Evolutionary conservation across 2,888 invertebrate species (phyloP), one percentile per base, ranked within the genome.

Genomic region (Aporophyla nigra): DNA sequence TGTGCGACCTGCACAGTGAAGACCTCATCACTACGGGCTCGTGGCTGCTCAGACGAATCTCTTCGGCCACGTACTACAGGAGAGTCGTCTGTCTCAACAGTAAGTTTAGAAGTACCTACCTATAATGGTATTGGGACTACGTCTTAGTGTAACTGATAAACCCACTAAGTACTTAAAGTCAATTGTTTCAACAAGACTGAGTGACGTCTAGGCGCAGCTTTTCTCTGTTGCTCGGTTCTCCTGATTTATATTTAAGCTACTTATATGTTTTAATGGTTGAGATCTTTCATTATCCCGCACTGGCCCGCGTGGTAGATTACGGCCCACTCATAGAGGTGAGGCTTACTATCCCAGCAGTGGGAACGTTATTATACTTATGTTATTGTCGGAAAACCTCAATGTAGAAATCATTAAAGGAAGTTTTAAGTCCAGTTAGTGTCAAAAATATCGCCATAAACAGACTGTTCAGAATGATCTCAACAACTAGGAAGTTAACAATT

Each of bases 51-150:
- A 93, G 97, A 51, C 92, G 97, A 56, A 95, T 96, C 49, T 92
- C 97, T 0, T 97, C 97, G 51, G 98, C 98, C 14, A 97, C 97
- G 58, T 99, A 98, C 93, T 98, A 98, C 90, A 98, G 99, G 87
- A 97, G 98, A 86, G 98, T 98, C 66, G 98, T 98, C 80, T 99
- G 99, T 91, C 97, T 99, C 53, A 98, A 99, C 92, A 97, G 99
- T 99, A 95, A 97, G 97, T 94, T 49, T 16, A 16, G 49, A 27
- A 54, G n/a, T n/a, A n/a, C n/a, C 40, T 51, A 51, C 51, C 6
- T 51, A 19, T 19, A 51, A 19, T 51, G 16, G 19, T 19, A 46
- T 46, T 46, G 43, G 43, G 43, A 46, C 43, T 46, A 46, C 10
- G 43, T 19, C 24, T 19, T 16, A 14, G 27, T 14, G 21, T 16